Conservation (phyloP, 2,888 invertebrate species). For the Alentia gelatinosa region DNA sequence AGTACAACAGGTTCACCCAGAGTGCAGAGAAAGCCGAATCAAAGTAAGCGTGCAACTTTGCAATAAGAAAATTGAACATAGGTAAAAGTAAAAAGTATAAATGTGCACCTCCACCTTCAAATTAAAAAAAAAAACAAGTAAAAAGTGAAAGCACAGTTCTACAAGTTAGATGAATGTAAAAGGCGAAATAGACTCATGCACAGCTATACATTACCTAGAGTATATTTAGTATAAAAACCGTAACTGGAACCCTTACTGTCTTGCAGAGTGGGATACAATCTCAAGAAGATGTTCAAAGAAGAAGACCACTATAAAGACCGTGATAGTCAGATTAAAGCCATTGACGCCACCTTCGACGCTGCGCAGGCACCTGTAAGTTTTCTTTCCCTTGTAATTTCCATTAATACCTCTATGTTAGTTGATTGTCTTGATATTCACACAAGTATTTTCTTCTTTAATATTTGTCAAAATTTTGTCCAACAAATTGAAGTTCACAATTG, state of each 20-base stretch:
- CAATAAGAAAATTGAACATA: background rate
- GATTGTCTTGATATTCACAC: too few species aligned
- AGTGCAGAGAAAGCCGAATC: conserved; percentile 98
- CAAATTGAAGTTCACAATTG: too few species aligned
- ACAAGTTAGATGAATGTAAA: too few species aligned
- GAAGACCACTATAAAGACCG: conserved; percentile 97
- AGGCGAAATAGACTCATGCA: too few species aligned
- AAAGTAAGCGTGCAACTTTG: conserved; percentile 83
- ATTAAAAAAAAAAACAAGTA: background rate
- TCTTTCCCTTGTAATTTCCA: too few species aligned
- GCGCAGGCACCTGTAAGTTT: conserved; percentile 84
- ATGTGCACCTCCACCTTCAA: background rate
- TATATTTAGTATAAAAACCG: background rate
- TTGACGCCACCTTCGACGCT: conserved; percentile 97
- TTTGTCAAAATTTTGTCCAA: too few species aligned
- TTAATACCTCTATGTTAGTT: too few species aligned
- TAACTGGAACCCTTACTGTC: background rate
- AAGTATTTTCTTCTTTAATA: too few species aligned
- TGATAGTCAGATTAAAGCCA: conserved; percentile 97
- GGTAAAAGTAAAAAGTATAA: background rate
- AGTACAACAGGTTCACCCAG: conserved; percentile 97
- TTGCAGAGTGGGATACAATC: conserved; percentile 93
- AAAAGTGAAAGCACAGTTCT: too few species aligned
- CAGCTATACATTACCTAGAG: too few species aligned
- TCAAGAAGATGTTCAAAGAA: conserved; percentile 93